Base-by-base conservation (phyloP, 2,797 vertebrate genomes). In the Sphenopsis melanotis region DNA sequence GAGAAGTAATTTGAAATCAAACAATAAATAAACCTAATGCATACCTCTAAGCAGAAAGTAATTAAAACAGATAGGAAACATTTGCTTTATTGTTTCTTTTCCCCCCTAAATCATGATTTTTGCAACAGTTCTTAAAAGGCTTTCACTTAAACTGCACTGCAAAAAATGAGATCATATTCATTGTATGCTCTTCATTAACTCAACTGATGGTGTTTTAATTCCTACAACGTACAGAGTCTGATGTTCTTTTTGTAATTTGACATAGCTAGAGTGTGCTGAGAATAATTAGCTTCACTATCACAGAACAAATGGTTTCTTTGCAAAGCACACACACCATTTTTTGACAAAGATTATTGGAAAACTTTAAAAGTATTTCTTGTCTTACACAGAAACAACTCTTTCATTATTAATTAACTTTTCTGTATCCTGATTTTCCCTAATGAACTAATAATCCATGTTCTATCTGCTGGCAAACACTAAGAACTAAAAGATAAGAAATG, bases 161-260 rank as follows among this genome's bases (percentile, higher is more conserved):
- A 96, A 96, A 96, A 97, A 97, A 94, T 89, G 83, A 95, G 90
- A 92, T 93, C 80, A 96, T 94, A 94, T 93, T 96, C 91, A 90
- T 95, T 90, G 83, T 93, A 86, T 19, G 89, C 83, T 97, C 89
- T 94, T 97, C 95, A 97, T 97, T 98, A 97, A 96, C 97, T 96
- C 94, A 96, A 56, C 94, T 98, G 97, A 97, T 97, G 95, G 80
- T 93, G 89, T 95, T 97, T 98, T 97, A 97, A 98, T 98, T 98
- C 87, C 92, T 96, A 53, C 79, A 96, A 95, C 89, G 95, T 59
- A 89, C 69, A 61, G 93, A 94, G 77, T 92, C 84, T 96, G 89
- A 90, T 97, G 92, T 93, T 97, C 5, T 3, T 96, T 97, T 96
- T 96, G 74, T 90, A 96, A 95, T 97, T 95, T 95, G 94, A 96